Base-by-base conservation (phyloP, 2,888 invertebrate genomes). In the Drosophila melanocephala region DNA sequence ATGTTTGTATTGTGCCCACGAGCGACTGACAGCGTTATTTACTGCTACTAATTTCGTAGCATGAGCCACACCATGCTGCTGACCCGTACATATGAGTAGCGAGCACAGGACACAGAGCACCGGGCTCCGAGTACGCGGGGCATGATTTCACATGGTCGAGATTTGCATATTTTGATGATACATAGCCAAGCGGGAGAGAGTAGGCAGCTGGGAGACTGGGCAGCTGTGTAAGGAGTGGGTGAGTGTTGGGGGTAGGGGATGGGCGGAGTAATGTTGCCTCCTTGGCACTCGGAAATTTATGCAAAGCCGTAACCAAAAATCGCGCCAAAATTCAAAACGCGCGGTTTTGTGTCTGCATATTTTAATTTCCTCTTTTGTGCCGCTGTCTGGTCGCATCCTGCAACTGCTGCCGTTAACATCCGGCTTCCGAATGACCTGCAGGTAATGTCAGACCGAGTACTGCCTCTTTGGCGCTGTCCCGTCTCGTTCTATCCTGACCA, bases 331-430 rank as follows among this genome's bases (percentile, higher is more conserved):
- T 83, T 86, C 87, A 86, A 89, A 91, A 89, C 81, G 89, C 83
- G 83, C 84, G 89, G 85, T 84, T 87, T 86, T 83, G 78, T 80
- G 83, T 84, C 76, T 81, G 90, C 88, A 91, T 91, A 91, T 91
- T 91, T 91, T 91, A 91, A 91, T 91, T 91, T 91, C 91, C 89
- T 91, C 86, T 91, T 88, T 88, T 87, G 86, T 90, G 60, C 72
- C 72, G 69, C 53, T 78, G 71, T 65, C 75, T 65, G 60, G 65
- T 44, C 71, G 72, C 71, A 75, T 81, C 77, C 81, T 80, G 82
- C 63, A 68, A 82, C 73, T 76, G 75, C 76, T 79, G 72, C 81
- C 81, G 74, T 81, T 77, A 84, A 83, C 90, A 83, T 90, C 86
- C 90, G 88, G 86, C 81, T 84, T 78, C 85, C 87, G 82, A 75